These are phyloP conservation scores for Oreortyx pictus DNA, from an alignment of 2,797 vertebrate genomes.

Conservation along the genomic window DNA sequence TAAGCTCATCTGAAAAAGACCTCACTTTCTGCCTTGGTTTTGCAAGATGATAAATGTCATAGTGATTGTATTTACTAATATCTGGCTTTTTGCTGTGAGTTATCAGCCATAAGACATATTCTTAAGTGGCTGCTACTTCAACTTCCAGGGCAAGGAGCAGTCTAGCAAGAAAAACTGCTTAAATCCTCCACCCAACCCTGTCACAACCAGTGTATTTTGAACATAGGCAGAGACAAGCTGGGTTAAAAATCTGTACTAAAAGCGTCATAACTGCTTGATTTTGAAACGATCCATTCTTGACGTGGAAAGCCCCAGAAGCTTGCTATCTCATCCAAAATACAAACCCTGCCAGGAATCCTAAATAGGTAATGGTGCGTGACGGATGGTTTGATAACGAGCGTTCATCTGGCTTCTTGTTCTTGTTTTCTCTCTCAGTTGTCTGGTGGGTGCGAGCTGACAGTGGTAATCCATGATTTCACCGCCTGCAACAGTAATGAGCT, in stretches of 20 bases:
- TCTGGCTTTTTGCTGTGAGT: background rate
- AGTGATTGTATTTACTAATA: background rate
- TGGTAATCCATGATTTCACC: slow-evolving; percentile 97
- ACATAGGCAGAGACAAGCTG: slow-evolving; percentile 17
- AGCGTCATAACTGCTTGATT: background rate
- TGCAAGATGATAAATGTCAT: background rate
- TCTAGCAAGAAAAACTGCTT: slow-evolving; percentile 62
- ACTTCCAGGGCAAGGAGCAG: slow-evolving; percentile 27
- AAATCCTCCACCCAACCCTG: slow-evolving; percentile 49
- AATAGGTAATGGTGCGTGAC: background rate
- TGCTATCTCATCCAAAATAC: background rate
- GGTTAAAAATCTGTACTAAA: slow-evolving; percentile 24
- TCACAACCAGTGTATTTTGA: slow-evolving; percentile 32
- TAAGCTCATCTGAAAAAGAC: background rate
- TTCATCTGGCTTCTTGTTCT: slow-evolving; percentile 35
- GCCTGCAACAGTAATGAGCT: slow-evolving; percentile 96
- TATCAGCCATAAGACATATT: background rate
- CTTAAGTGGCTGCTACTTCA: background rate
- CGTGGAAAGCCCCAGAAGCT: slow-evolving; percentile 14
- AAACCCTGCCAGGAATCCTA: slow-evolving; percentile 14
- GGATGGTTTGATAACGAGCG: background rate
- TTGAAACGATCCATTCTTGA: background rate
- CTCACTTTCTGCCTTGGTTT: background rate
- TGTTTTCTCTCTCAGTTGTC: slow-evolving; percentile 85
- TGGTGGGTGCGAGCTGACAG: slow-evolving; percentile 96